These are phyloP conservation scores for Oenanthe melanoleuca DNA, from an alignment of 2,113 vertebrate genomes.

Conservation along the genomic window DNA sequence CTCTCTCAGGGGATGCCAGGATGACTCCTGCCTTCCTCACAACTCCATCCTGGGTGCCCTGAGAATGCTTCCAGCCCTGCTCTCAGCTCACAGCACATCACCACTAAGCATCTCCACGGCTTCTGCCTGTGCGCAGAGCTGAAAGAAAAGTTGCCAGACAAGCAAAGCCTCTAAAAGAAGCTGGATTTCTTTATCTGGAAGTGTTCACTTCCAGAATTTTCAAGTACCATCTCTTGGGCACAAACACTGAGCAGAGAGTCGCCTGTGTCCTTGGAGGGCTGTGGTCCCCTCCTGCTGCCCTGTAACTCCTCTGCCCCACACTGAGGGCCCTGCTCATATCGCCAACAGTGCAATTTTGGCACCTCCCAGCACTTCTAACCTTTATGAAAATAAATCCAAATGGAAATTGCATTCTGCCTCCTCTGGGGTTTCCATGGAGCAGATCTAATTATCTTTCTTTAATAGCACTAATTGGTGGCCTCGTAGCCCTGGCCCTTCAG, in stretches of 20 bases:
- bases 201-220: not conserved
- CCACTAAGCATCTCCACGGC: not conserved
- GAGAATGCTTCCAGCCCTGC: not conserved
- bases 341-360: not conserved
- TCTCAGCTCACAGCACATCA: not conserved
- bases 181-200: not conserved
- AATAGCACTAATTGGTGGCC: conserved; percentile 75
- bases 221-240: not conserved
- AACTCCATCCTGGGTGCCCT: not conserved
- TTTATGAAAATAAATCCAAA: conserved; percentile 63
- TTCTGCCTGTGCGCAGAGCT: not conserved
- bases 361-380: conserved; percentile 13
- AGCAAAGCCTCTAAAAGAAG: not conserved
- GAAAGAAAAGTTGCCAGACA: not conserved
- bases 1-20: not conserved
- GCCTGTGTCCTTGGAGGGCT: not conserved
- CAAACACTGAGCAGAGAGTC: not conserved
- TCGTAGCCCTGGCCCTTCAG: conserved; percentile 60
- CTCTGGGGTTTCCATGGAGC: conserved; percentile 74
- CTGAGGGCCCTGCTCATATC: not conserved
- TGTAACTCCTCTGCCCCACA: not conserved
- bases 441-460: conserved; percentile 77
- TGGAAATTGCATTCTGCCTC: conserved; percentile 59
- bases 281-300: not conserved
- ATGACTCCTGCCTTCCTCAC: not conserved